Evolutionary conservation across 23 tunicate genomes (phyloP).

Genomic region (Clavelina lepadiformis): DNA sequence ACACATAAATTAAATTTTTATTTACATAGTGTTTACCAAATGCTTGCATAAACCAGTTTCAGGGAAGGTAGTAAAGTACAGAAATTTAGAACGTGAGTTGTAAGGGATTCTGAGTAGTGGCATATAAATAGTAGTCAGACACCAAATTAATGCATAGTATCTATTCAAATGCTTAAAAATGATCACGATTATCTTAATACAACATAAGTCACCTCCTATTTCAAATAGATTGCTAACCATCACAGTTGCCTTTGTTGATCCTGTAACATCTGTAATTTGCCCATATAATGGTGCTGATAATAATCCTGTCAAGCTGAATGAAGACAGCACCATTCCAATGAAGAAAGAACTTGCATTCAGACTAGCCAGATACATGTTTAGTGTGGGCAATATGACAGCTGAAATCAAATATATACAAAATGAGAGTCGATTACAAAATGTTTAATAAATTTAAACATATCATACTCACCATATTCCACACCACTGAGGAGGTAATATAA

Average conservation of each 20-base stretch:
- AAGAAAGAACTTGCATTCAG: constrained; percentile 37
- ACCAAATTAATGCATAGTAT: too few relatives aligned
- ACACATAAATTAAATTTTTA: too few relatives aligned
- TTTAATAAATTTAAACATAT: not conserved
- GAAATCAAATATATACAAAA: too few relatives aligned
- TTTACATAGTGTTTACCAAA: too few relatives aligned
- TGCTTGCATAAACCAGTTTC: too few relatives aligned
- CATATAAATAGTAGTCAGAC: too few relatives aligned
- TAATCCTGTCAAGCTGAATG: constrained; percentile 82
- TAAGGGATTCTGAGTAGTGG: too few relatives aligned
- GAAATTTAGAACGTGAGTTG: too few relatives aligned
- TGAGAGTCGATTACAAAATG: not conserved
- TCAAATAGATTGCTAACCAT: constrained; percentile 65
- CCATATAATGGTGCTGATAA: constrained; percentile 83
- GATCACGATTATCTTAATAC: too few relatives aligned
- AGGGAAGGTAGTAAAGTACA: too few relatives aligned
- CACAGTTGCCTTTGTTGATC: constrained; percentile 51
- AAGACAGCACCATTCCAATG: constrained; percentile 72
- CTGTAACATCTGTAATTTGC: constrained; percentile 57
- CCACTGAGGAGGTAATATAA: constrained; percentile 66
- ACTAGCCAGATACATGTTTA: constrained; percentile 37
- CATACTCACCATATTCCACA: constrained; percentile 68
- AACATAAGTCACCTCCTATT: constrained; percentile 50
- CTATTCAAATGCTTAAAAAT: too few relatives aligned
- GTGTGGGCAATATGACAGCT: constrained; percentile 85